These are phyloP conservation scores for Liopterus haemorrhoidalis DNA, from an alignment of 2,888 invertebrate genomes.

Conservation along the genomic window DNA sequence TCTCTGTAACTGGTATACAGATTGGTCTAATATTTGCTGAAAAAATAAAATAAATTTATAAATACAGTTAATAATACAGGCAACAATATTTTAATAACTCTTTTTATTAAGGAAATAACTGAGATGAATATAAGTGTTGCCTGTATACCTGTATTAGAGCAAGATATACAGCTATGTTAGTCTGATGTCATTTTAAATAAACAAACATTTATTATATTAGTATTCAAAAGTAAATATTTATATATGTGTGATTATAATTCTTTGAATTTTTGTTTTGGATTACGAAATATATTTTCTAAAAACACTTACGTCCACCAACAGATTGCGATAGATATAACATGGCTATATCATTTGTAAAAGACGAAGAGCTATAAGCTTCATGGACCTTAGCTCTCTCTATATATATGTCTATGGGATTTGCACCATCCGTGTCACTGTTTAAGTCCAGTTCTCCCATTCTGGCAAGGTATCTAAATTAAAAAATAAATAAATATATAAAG, in stretches of 20 bases:
- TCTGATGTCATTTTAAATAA: background rate
- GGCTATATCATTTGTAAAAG: slow-evolving; percentile 72
- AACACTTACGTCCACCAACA: slow-evolving; percentile 41
- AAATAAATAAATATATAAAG: no score
- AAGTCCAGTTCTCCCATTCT: slow-evolving; percentile 76
- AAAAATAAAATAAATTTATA: slow-evolving; percentile 35
- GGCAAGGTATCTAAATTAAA: slow-evolving; percentile 53
- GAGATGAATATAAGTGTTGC: no score
- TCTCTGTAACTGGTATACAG: slow-evolving; percentile 61
- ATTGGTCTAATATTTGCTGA: slow-evolving; percentile 65
- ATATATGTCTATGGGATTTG: slow-evolving; percentile 55
- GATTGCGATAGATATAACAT: slow-evolving; percentile 58
- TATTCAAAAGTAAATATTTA: background rate
- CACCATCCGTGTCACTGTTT: slow-evolving; percentile 56
- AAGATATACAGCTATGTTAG: background rate
- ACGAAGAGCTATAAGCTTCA: slow-evolving; percentile 57
- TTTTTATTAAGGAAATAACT: no score
- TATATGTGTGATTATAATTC: background rate
- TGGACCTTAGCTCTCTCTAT: slow-evolving; percentile 59
- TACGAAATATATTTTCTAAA: background rate
- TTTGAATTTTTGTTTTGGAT: background rate
- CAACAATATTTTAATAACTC: no score
- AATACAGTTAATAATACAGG: slow-evolving; percentile 53
- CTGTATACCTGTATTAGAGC: no score
- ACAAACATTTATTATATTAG: background rate